phyloP scores from a whole-genome alignment of 2,797 vertebrate genomes.

The Anabacerthia variegaticeps region DNA sequence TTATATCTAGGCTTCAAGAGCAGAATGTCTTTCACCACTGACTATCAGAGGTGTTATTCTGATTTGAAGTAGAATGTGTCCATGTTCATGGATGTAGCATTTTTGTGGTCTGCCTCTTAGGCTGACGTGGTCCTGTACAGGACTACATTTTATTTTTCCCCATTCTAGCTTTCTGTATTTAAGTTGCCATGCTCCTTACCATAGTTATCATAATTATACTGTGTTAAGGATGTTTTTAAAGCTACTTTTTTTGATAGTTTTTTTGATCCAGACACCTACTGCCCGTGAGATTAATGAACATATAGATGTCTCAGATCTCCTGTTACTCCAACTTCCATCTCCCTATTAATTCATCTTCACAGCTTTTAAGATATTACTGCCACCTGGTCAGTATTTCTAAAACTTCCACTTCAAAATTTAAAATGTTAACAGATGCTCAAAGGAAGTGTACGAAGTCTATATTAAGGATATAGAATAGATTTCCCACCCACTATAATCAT shows the following conservation, averaged over 20 bases:
- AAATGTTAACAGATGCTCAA: constrained; percentile 48
- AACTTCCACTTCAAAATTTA: constrained; percentile 13
- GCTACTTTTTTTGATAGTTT: background rate
- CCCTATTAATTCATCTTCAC: background rate
- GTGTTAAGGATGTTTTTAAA: background rate
- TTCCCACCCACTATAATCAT: background rate
- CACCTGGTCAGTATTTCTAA: background rate
- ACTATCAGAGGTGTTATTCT: background rate
- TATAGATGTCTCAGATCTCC: background rate
- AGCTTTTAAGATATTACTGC: background rate
- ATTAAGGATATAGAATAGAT: constrained; percentile 24
- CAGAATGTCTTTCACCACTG: background rate
- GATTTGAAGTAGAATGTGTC: background rate
- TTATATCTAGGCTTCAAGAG: background rate
- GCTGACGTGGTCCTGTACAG: background rate
- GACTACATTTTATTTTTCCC: background rate
- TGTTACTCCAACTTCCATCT: background rate
- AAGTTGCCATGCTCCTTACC: background rate
- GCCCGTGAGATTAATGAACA: background rate
- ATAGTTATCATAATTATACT: background rate
- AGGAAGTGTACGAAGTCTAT: background rate
- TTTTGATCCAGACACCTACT: background rate
- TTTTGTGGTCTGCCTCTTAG: background rate
- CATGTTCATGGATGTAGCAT: background rate
- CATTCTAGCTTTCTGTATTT: background rate